Percentiles rank a stretch among this genome's conserved stretches.
These are phyloP conservation scores for Blennius ocellaris DNA, from an alignment of 2,113 vertebrate genomes.

Conservation along the genomic window DNA sequence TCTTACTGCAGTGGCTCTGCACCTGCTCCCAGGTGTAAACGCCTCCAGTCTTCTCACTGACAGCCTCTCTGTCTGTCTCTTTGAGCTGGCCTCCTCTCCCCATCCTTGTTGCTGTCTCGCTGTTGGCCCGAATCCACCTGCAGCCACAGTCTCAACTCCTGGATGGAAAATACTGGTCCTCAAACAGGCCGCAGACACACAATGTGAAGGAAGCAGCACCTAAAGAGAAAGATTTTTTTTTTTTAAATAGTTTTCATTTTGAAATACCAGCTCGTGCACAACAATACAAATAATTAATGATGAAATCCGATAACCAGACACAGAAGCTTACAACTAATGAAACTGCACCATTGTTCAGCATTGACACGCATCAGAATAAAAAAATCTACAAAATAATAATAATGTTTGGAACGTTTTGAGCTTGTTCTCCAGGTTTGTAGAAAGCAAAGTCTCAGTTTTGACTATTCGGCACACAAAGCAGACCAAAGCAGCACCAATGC, in stretches of 20 bases:
- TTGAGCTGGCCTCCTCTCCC: conserved; percentile 61
- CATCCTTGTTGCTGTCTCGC: conserved; percentile 43
- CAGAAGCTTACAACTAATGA: not conserved
- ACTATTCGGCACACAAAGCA: no score
- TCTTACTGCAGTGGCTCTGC: conserved; percentile 87
- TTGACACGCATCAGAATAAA: not conserved
- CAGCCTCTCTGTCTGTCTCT: conserved; percentile 23
- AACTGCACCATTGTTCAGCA: not conserved
- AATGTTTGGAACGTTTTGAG: no score
- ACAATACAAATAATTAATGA: conserved; percentile 55
- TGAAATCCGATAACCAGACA: conserved; percentile 31
- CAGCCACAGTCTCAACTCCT: conserved; percentile 39
- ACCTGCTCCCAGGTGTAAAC: conserved; percentile 93
- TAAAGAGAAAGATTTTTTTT: conserved; percentile 4
- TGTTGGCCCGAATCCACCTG: conserved; percentile 32
- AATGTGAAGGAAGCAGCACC: conserved; percentile 2
- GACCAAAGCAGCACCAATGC: no score
- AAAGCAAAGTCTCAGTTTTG: no score
- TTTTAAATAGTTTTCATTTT: not conserved
- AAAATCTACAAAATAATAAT: no score
- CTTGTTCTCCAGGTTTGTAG: no score
- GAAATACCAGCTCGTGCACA: no score
- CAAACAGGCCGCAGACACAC: not conserved
- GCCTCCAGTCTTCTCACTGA: conserved; percentile 3
- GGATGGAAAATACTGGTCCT: conserved; percentile 14